phyloP scores from a whole-genome alignment of 2,888 invertebrate species.

The Ornithoptera priamus region DNA sequence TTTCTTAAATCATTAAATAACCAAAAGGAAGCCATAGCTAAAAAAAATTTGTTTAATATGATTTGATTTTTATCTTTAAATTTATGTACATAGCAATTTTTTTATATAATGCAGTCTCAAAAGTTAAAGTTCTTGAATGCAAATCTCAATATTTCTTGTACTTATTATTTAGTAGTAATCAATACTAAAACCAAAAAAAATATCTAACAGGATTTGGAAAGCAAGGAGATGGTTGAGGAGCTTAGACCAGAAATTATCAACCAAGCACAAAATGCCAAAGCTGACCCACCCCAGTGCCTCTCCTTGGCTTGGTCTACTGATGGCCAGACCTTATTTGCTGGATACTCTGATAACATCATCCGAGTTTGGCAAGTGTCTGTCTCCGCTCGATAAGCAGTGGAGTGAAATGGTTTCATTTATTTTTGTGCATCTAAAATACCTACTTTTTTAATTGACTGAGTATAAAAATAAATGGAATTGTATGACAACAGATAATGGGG shows the following conservation, averaged over 20 bases:
- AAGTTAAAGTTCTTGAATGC: too few relatives aligned
- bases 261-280: constrained; percentile 85
- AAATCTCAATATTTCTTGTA: too few relatives aligned
- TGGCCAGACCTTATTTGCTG: constrained; percentile 99
- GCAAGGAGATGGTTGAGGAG: constrained; percentile 99
- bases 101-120: too few relatives aligned
- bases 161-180: too few relatives aligned
- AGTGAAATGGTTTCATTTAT: constrained; percentile 70
- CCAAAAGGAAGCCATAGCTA: too few relatives aligned
- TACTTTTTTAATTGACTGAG: constrained; percentile 37
- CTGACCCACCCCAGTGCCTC: constrained; percentile 96
- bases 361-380: constrained; percentile 99
- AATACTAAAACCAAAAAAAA: not conserved
- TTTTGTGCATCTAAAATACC: constrained; percentile 57
- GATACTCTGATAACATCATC: constrained; percentile 98
- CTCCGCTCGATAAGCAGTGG: constrained; percentile 83
- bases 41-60: too few relatives aligned
- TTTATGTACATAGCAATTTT: too few relatives aligned
- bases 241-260: constrained; percentile 96
- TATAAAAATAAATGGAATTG: constrained; percentile 78
- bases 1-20: too few relatives aligned
- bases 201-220: constrained; percentile 92
- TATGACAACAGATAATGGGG: constrained; percentile 45
- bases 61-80: too few relatives aligned
- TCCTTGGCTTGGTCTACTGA: constrained; percentile 99